A percentile compares a stretch with the other conserved stretches of the same genome.
phyloP scores from a whole-genome alignment of 2,797 vertebrate genomes.

The Cygnus olor region DNA sequence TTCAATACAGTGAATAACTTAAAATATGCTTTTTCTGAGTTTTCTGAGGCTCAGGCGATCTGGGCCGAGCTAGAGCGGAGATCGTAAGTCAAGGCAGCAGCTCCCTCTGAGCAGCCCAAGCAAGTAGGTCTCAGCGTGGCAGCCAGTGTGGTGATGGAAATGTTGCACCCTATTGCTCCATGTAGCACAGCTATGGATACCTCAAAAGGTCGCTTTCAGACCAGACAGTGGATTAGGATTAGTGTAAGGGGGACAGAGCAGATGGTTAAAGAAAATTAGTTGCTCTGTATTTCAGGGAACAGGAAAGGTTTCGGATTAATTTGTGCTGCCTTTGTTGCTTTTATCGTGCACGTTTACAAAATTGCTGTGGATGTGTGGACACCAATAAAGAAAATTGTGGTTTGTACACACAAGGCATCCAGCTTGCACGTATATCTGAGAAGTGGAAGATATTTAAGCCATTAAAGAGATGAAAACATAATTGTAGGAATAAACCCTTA shows the following conservation, averaged over 20 bases:
- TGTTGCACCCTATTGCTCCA: background rate
- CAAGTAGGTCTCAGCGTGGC: background rate
- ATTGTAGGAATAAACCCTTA: background rate
- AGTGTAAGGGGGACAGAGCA: background rate
- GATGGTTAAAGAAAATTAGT: constrained; percentile 23
- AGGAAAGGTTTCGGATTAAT: background rate
- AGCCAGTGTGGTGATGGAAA: background rate
- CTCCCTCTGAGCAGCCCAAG: background rate
- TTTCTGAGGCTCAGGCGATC: background rate
- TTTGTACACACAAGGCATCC: background rate
- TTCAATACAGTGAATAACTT: constrained; percentile 29
- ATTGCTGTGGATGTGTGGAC: background rate
- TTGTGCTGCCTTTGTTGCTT: background rate
- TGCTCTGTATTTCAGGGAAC: background rate
- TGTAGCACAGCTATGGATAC: background rate
- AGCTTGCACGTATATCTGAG: background rate
- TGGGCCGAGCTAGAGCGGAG: background rate
- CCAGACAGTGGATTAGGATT: background rate
- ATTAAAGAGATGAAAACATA: constrained; percentile 12
- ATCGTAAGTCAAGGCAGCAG: constrained; percentile 18
- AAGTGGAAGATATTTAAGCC: background rate
- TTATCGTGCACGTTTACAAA: background rate
- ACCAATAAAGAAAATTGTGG: background rate
- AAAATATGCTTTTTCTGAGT: background rate
- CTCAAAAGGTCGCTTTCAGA: background rate